Percentiles rank a stretch among this genome's conserved stretches.
Conservation (phyloP, 2,888 invertebrate species). For the Laothoe populi region DNA sequence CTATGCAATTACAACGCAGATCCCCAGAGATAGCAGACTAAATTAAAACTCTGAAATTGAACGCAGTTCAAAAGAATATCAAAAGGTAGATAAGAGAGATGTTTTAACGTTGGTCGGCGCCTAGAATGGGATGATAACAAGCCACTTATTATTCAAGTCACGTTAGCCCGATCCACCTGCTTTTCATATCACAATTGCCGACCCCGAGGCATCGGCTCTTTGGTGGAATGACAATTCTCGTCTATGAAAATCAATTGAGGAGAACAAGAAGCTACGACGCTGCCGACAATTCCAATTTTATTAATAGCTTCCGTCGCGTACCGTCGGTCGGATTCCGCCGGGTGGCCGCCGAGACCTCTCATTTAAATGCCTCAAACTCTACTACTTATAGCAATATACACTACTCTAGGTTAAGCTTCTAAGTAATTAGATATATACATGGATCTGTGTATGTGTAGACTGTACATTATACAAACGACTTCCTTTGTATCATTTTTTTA, state of each 20-base stretch:
- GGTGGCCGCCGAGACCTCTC: slow-evolving; percentile 37
- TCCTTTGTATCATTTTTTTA: not conserved
- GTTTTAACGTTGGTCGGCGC: slow-evolving; percentile 69
- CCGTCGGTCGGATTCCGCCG: slow-evolving; percentile 51
- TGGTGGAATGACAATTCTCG: slow-evolving; percentile 76
- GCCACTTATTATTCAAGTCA: slow-evolving; percentile 76
- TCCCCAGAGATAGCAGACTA: slow-evolving; percentile 48
- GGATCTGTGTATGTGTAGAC: not conserved
- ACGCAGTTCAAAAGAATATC: slow-evolving; percentile 59
- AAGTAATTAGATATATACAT: not conserved
- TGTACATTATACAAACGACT: not conserved
- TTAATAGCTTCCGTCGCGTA: slow-evolving; percentile 72
- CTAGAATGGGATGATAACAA: slow-evolving; percentile 76
- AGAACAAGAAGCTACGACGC: slow-evolving; percentile 63
- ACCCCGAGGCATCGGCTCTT: slow-evolving; percentile 73
- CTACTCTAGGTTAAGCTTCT: not conserved
- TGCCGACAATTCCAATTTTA: slow-evolving; percentile 74
- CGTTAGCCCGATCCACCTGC: slow-evolving; percentile 78
- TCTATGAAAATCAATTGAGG: slow-evolving; percentile 81
- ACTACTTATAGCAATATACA: slow-evolving; percentile 3
- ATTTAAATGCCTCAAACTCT: slow-evolving; percentile 32
- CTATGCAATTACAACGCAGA: slow-evolving; percentile 37
- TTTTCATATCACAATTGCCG: slow-evolving; percentile 82
- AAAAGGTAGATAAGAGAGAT: slow-evolving; percentile 61
- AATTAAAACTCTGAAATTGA: slow-evolving; percentile 62